Percentiles rank a stretch among this genome's conserved stretches.
These are phyloP conservation scores for Accipiter cooperii DNA, from an alignment of 2,113 vertebrate species.

Conservation along the genomic window DNA sequence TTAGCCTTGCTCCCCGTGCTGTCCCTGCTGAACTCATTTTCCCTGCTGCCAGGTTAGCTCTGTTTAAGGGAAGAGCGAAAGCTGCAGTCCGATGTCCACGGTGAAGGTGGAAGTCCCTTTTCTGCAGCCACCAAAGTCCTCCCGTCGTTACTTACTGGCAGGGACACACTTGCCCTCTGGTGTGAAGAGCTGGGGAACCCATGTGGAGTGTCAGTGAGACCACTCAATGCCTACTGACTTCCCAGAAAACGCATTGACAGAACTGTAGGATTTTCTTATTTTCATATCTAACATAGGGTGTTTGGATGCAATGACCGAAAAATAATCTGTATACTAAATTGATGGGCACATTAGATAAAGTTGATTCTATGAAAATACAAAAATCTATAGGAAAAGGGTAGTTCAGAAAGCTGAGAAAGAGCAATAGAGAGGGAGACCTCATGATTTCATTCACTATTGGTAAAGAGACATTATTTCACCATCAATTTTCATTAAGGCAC, in stretches of 20 bases:
- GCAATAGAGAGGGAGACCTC: neutral
- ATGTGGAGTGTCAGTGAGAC: neutral
- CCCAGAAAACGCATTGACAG: neutral
- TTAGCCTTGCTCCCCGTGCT: neutral
- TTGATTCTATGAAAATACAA: neutral
- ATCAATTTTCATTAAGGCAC: neutral
- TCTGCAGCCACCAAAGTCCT: neutral
- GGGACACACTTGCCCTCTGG: neutral
- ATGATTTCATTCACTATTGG: neutral
- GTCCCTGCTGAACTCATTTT: neutral
- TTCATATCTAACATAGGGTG: neutral
- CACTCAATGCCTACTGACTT: neutral
- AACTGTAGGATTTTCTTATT: neutral
- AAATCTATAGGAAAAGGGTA: neutral
- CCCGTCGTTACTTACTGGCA: accelerated
- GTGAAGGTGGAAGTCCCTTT: neutral
- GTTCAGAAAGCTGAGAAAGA: neutral
- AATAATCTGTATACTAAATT: neutral
- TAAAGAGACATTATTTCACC: neutral
- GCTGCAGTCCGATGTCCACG: too few species aligned
- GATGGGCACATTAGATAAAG: neutral
- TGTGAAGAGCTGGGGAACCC: neutral
- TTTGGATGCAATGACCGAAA: neutral
- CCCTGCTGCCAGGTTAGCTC: neutral
- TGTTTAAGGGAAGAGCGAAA: neutral